Evolutionary conservation across 2,888 invertebrate species (phyloP), one percentile per base, ranked within the genome.

Genomic region (Chaetogeoica ovagalla): DNA sequence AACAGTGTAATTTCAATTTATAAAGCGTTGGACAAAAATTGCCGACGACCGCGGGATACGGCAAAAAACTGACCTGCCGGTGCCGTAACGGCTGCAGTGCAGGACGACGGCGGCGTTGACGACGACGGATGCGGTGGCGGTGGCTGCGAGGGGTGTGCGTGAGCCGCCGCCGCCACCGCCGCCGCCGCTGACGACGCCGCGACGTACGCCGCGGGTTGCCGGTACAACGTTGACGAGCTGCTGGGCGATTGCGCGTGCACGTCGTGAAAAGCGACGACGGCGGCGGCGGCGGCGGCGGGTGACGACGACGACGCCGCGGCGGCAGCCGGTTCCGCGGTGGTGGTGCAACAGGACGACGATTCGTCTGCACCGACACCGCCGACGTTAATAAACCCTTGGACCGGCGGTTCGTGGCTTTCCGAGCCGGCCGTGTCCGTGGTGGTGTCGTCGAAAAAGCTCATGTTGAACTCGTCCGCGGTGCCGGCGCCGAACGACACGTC

Each of bases 381-480:
- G 48, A 9, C 48, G 15, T 11, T 11, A 11, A 57, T 55, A 55
- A 71, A 79, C 23, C 77, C 69, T 13, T 30, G 79, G 52, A n/a
- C 3, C 30, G 79, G 70, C 19, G 70, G 62, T 23, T 79, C 79
- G 71, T 43, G 79, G 15, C 63, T 71, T 63, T 79, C 79, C 86
- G 90, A 91, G 71, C 90, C 91, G 85, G 91, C 90, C 11, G 90
- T 90, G 84, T 89, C 90, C 84, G 90, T 90, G 82, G 91, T 92
- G 82, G 90, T 89, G 83, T 87, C 88, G 87, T 94, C 93, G 88
- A 93, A 93, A 88, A 93, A 94, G 86, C 92, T 90, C 85, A 94
- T 89, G 87, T 93, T 92, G 87, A 94, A 94, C 86, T 93, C 92
- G 21, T 79, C 79, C 30, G 79, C 23, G 83, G 91, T 90, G 85